These are phyloP conservation scores for Drosophila tropicalis DNA, from an alignment of 1,140 invertebrate species.

Conservation along the genomic window DNA sequence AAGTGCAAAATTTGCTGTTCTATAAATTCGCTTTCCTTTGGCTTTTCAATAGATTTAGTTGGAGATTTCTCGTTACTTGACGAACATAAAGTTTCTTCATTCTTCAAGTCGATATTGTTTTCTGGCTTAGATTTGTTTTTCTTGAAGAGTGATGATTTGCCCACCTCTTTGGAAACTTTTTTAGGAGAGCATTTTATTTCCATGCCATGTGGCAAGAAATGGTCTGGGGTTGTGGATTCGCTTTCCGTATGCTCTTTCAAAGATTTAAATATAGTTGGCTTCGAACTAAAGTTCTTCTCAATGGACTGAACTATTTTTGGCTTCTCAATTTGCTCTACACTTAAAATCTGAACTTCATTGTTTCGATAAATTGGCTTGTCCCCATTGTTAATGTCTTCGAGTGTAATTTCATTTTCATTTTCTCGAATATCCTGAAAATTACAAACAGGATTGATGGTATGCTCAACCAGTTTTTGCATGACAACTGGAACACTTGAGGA, in stretches of 20 bases:
- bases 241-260: slow-evolving; percentile 17
- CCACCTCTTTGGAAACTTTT: neutral
- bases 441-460: slow-evolving; percentile 18
- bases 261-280: slow-evolving; percentile 25
- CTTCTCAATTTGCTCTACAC: slow-evolving; percentile 9
- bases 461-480: neutral
- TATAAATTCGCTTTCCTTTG: neutral
- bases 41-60: neutral
- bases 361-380: neutral
- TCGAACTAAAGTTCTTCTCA: neutral
- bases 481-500: slow-evolving; percentile 31
- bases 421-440: slow-evolving; percentile 41
- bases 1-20: neutral
- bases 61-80: neutral
- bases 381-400: neutral
- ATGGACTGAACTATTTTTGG: slow-evolving; percentile 56
- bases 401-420: slow-evolving; percentile 51
- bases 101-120: neutral
- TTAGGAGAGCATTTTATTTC: neutral
- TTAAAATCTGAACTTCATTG: slow-evolving; percentile 10
- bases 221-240: neutral
- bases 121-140: slow-evolving; percentile 13
- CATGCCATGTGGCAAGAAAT: neutral
- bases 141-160: slow-evolving; percentile 8
- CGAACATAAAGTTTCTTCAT: neutral